These are phyloP conservation scores for Drosophila cardini DNA, from an alignment of 1,140 invertebrate species.

Conservation along the genomic window DNA sequence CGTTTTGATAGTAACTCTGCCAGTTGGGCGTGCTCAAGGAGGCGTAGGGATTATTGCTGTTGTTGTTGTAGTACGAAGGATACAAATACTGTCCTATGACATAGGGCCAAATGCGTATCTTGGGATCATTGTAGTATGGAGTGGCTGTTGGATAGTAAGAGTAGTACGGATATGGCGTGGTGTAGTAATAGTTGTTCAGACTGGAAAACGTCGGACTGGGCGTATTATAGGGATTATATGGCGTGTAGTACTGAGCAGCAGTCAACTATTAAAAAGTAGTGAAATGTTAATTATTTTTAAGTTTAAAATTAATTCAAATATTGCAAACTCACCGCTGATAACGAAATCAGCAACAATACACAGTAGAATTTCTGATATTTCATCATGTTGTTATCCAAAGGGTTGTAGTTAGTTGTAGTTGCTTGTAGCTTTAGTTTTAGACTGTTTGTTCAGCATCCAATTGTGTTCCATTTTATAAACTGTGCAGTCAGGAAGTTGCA, in stretches of 20 bases:
- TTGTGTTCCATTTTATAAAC: slow-evolving; percentile 56
- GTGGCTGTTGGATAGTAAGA: slow-evolving; percentile 43
- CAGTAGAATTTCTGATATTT: slow-evolving; percentile 5
- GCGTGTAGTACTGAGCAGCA: slow-evolving; percentile 58
- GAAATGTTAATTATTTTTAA: neutral
- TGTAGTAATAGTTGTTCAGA: slow-evolving; percentile 62
- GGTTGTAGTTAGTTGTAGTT: slow-evolving; percentile 20
- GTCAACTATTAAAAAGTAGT: slow-evolving; percentile 21
- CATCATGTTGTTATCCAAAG: slow-evolving; percentile 15
- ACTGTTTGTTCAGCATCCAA: slow-evolving; percentile 38
- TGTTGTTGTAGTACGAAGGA: slow-evolving; percentile 67
- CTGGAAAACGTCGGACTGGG: slow-evolving; percentile 66
- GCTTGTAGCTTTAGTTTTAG: slow-evolving; percentile 13
- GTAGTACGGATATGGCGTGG: slow-evolving; percentile 62
- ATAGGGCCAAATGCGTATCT: slow-evolving; percentile 77
- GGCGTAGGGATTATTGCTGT: slow-evolving; percentile 66
- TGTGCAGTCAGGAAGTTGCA: slow-evolving; percentile 36
- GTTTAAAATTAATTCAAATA: no score
- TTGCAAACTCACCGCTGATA: slow-evolving; percentile 42
- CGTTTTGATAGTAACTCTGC: slow-evolving; percentile 64
- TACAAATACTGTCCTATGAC: slow-evolving; percentile 77
- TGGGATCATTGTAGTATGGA: slow-evolving; percentile 35
- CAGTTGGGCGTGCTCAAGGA: slow-evolving; percentile 58
- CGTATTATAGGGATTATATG: slow-evolving; percentile 66
- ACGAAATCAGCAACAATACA: slow-evolving; percentile 32